phyloP scores from a whole-genome alignment of 2,888 invertebrate genomes.

The Pardosa pseudoannulata region DNA sequence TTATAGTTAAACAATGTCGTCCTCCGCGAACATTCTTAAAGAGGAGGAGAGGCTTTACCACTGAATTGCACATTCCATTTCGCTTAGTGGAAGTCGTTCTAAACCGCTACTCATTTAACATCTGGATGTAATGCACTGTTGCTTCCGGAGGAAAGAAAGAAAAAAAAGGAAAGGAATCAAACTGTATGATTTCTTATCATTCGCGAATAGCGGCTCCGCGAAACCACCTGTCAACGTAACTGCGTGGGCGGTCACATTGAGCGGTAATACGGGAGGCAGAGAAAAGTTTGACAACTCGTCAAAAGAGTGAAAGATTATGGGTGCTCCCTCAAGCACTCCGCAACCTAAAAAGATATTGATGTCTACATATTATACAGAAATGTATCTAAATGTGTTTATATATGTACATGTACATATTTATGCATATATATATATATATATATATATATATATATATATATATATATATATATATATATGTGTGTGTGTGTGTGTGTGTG shows the following conservation, averaged over 20 bases:
- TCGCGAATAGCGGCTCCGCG: constrained; percentile 13
- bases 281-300: constrained; percentile 41
- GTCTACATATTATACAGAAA: too few relatives aligned
- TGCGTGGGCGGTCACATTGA: constrained; percentile 41
- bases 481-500: too few relatives aligned
- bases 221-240: constrained; percentile 51
- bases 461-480: too few relatives aligned
- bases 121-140: constrained; percentile 23
- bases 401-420: too few relatives aligned
- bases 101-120: constrained; percentile 27
- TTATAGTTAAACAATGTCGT: too few relatives aligned
- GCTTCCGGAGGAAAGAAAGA: not conserved
- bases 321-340: not conserved
- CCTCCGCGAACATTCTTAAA: too few relatives aligned
- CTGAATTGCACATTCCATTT: too few relatives aligned
- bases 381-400: too few relatives aligned
- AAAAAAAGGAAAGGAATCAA: not conserved
- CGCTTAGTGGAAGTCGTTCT: not conserved
- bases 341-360: too few relatives aligned
- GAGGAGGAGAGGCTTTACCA: too few relatives aligned
- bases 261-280: constrained; percentile 42
- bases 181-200: constrained; percentile 10
- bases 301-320: not conserved
- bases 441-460: too few relatives aligned
- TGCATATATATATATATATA: too few relatives aligned